These are phyloP conservation scores for Zaprionus nigranus DNA, from an alignment of 1,140 invertebrate genomes.

Conservation along the genomic window DNA sequence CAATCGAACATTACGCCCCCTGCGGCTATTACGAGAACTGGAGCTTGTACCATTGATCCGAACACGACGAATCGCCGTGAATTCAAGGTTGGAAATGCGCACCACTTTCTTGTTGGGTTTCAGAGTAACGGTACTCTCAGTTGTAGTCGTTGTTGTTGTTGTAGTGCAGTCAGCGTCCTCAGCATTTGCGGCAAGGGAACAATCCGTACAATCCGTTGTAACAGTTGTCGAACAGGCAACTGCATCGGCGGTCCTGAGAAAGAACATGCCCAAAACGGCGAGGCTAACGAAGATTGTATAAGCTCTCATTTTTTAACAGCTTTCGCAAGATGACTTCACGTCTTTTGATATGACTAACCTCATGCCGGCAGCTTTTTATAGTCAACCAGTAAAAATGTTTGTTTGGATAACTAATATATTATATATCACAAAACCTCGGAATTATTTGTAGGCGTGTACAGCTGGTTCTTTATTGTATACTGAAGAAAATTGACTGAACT, in stretches of 20 bases:
- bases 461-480: no score
- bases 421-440: no score
- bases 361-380: no score
- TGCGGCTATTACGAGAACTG: no score
- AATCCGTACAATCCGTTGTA: constrained; percentile 17
- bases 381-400: no score
- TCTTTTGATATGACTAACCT: no score
- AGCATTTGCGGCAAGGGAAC: neutral
- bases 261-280: constrained; percentile 1
- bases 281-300: constrained; percentile 7
- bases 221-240: constrained; percentile 19
- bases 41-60: constrained; percentile 21
- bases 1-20: no score
- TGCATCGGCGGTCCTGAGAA: constrained; percentile 18
- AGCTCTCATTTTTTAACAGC: neutral
- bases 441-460: no score
- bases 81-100: constrained; percentile 26
- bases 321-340: no score
- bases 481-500: no score
- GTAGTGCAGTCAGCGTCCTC: constrained; percentile 17
- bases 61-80: constrained; percentile 22
- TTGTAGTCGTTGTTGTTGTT: constrained; percentile 12
- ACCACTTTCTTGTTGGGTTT: constrained; percentile 12
- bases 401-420: no score
- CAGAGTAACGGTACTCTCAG: neutral